Evolutionary conservation across 2,113 vertebrate genomes (phyloP).

Genomic region (Periophthalmodon schlosseri): DNA sequence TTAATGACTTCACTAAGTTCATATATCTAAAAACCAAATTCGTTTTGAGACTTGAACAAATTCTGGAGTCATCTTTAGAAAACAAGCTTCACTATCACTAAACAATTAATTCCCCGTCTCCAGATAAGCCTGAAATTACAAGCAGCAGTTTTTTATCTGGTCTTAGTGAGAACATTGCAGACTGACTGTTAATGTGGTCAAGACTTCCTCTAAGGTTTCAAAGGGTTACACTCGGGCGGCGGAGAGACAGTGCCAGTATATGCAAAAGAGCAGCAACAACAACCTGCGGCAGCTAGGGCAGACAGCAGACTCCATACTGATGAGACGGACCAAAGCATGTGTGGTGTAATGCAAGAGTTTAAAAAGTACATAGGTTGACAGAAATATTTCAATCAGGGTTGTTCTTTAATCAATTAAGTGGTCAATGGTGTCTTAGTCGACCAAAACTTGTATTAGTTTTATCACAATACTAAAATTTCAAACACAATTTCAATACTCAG

Average conservation of each 20-base stretch:
- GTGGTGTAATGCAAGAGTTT: neutral
- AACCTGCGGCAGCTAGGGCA: constrained; percentile 48
- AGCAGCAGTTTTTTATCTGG: neutral
- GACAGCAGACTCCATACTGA: constrained; percentile 23
- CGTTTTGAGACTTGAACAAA: neutral
- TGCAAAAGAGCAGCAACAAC: constrained; percentile 59
- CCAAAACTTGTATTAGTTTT: too few species aligned
- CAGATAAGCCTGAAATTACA: constrained; percentile 6
- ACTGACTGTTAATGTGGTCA: constrained; percentile 22
- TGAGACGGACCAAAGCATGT: neutral
- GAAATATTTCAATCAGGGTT: too few species aligned
- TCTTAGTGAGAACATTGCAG: neutral
- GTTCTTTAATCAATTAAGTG: too few species aligned
- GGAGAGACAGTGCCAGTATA: constrained; percentile 32
- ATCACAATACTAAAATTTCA: too few species aligned
- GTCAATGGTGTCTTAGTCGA: too few species aligned
- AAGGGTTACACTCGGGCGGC: constrained; percentile 14
- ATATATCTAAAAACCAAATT: neutral
- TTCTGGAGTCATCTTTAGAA: neutral
- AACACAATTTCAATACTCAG: too few species aligned
- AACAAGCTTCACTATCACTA: neutral
- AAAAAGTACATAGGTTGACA: too few species aligned
- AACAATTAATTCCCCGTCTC: neutral
- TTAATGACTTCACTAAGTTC: too few species aligned
- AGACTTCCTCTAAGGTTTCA: constrained; percentile 43